Evolutionary conservation across 2,113 vertebrate genomes (phyloP).

Genomic region (Gallinago paraguaiae): DNA sequence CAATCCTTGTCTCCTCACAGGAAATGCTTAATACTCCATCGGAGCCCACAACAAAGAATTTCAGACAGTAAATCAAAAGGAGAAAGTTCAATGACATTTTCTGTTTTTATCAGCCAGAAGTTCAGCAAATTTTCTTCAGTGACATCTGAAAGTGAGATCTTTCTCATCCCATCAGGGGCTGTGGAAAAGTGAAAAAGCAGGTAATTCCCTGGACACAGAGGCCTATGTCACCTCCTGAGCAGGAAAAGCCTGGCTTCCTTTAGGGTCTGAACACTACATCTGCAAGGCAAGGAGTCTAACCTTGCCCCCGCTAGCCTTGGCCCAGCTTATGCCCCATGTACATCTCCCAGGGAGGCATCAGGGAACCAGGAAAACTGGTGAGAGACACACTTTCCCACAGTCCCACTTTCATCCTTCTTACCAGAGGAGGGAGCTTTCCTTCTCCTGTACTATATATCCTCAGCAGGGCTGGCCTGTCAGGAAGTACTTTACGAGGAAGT

Average conservation of each 20-base stretch:
- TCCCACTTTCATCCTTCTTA: neutral
- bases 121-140: neutral
- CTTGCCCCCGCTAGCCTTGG: too few species aligned
- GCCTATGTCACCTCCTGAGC: neutral
- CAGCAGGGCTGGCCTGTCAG: neutral
- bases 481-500: neutral
- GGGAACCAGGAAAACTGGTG: neutral
- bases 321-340: neutral
- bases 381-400: neutral
- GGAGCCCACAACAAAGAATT: neutral
- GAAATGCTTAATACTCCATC: neutral
- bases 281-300: neutral
- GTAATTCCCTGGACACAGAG: neutral
- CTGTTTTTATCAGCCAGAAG: neutral
- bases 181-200: neutral
- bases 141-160: neutral
- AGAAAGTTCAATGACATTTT: neutral
- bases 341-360: neutral
- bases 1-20: neutral
- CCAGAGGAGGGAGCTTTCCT: neutral
- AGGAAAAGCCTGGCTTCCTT: neutral
- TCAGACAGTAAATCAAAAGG: neutral
- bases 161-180: neutral
- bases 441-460: neutral
- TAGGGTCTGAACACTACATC: accelerated